Evolutionary conservation across 2,113 vertebrate genomes (phyloP), one percentile per base, ranked within the genome.

Genomic region (Illadopsis cleaveri): DNA sequence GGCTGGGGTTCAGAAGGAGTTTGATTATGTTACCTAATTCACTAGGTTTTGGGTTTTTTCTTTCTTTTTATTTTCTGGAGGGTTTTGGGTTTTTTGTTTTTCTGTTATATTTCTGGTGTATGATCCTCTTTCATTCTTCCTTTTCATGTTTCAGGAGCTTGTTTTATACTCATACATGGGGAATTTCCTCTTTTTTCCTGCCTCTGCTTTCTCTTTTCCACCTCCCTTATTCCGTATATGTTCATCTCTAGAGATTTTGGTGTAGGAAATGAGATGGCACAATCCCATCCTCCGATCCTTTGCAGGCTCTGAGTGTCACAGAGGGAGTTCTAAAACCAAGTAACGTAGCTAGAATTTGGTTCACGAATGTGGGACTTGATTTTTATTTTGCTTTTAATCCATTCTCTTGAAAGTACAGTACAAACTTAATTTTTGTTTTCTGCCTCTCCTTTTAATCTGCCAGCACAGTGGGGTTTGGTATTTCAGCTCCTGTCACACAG

Each of bases 381-480:
- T 66, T 94, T 70, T 78, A 30, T 71, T 80, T 93, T 30, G 53
- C 15, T 86, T 77, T 35, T 54, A 81, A 54, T 58, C 5, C 47
- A 25, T 54, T 22, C 33, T 30, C n/a, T 35, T 28, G 38, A 82
- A 81, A 75, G 31, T 28, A 62, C 27, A 62, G 42, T 27, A 13
- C 19, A 69, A 91, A 71, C 1, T 53, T 44, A 4, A 23, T 71
- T 76, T 82, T 77, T 3, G n/a, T 83, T 83, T 90, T 60, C 33
- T 25, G 17, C 22, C 6, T 73, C 30, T 70, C 21, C 6, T 53
- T 40, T 73, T 57, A 54, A 20, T 30, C 15, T 75, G 40, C 7
- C 13, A 50, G 5, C 2, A 1, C 6, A 0, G 6, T 54, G 22
- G 8, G 18, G 23, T 50, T 77, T 45, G 19, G 16, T 72, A 28